Conservation (phyloP, 1,140 invertebrate genomes). For the Leptonema lineaticorne region DNA sequence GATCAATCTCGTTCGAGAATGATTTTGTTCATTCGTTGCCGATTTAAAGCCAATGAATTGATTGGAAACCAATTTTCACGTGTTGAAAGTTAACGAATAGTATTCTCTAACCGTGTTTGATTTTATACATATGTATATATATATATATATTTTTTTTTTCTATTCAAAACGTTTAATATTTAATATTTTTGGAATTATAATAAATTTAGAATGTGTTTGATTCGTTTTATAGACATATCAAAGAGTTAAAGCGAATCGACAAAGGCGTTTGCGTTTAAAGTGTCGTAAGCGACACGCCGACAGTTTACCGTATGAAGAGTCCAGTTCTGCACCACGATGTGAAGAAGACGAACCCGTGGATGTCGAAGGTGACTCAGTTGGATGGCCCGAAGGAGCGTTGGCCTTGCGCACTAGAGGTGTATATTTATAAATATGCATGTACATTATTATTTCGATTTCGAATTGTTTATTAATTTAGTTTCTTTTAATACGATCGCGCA, state of each 20-base stretch:
- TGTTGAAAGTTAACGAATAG: too few relatives aligned
- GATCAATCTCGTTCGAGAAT: too few relatives aligned
- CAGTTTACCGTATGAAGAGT: conserved; percentile 56
- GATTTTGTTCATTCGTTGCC: too few relatives aligned
- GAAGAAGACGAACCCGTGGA: conserved; percentile 65
- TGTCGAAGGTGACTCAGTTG: conserved; percentile 62
- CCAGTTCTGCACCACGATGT: conserved; percentile 42
- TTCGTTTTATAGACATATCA: conserved; percentile 62
- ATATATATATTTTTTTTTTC: too few relatives aligned
- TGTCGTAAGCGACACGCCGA: conserved; percentile 62
- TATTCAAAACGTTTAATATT: too few relatives aligned
- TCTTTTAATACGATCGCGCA: not conserved
- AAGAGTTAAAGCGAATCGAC: conserved; percentile 67
- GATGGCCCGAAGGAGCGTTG: conserved; percentile 53
- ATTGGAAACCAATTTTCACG: too few relatives aligned
- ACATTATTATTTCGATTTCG: not conserved
- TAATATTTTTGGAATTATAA: too few relatives aligned
- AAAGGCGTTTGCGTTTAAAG: conserved; percentile 63
- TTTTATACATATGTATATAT: too few relatives aligned
- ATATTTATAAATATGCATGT: not conserved
- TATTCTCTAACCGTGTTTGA: too few relatives aligned
- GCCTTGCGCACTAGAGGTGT: conserved; percentile 48
- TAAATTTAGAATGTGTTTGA: too few relatives aligned
- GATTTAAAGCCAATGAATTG: too few relatives aligned
- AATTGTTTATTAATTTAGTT: not conserved